A percentile compares a stretch with the other conserved stretches of the same genome.
phyloP scores from a whole-genome alignment of 2,888 invertebrate species.

The Drosophila robusta region DNA sequence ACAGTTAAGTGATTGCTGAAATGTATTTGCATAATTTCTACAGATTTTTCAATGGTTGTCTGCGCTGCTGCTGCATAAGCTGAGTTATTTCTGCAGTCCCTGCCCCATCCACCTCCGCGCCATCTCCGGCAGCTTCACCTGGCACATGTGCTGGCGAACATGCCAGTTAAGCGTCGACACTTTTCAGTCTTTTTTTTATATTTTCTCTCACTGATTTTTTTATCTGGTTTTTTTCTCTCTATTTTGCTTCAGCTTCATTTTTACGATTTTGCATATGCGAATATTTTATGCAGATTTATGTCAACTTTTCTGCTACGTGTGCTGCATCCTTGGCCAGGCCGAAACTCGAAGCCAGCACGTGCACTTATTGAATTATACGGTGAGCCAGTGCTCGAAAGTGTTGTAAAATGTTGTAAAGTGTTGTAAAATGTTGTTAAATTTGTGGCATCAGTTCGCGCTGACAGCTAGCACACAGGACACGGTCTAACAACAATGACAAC shows the following conservation, averaged over 20 bases:
- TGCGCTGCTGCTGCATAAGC: conserved; percentile 50
- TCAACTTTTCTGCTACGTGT: conserved; percentile 74
- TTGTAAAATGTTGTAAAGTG: conserved; percentile 60
- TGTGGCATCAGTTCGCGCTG: conserved; percentile 60
- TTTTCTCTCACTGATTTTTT: conserved; percentile 9
- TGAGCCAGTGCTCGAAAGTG: conserved; percentile 43
- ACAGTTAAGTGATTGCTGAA: conserved; percentile 78
- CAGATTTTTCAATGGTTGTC: conserved; percentile 78
- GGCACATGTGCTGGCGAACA: conserved; percentile 60
- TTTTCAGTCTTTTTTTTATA: conserved; percentile 25
- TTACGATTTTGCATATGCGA: conserved; percentile 75
- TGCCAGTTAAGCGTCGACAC: conserved; percentile 69
- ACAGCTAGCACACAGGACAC: conserved; percentile 31
- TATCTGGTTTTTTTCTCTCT: conserved; percentile 2
- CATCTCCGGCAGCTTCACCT: conserved; percentile 24
- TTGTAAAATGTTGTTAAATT: conserved; percentile 64
- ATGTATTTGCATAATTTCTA: conserved; percentile 80
- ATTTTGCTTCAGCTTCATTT: conserved; percentile 41
- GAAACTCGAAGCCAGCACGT: conserved; percentile 43
- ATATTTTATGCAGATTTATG: conserved; percentile 81
- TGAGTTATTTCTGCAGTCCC: conserved; percentile 34
- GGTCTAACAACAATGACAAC: conserved; percentile 15
- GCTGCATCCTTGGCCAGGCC: conserved; percentile 43
- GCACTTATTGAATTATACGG: conserved; percentile 76
- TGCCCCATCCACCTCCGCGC: neutral